These are phyloP conservation scores for Athene noctua DNA, from an alignment of 2,113 vertebrate species.

Conservation along the genomic window DNA sequence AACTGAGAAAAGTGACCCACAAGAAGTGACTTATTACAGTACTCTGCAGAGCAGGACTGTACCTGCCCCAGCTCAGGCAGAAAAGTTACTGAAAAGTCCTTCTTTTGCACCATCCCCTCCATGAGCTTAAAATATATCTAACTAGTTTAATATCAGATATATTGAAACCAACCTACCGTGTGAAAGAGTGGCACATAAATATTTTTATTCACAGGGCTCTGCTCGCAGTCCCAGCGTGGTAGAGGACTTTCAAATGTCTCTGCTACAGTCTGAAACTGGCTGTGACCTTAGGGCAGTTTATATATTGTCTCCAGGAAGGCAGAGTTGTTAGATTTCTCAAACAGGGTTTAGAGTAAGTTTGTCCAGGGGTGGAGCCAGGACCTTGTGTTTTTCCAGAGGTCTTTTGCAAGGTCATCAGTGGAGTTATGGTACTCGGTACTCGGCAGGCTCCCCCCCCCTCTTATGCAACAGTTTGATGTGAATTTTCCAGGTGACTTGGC, in stretches of 20 bases:
- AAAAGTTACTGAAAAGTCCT: background rate
- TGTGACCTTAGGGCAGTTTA: background rate
- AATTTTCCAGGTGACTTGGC: slow-evolving; percentile 3
- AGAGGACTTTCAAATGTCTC: background rate
- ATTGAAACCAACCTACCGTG: background rate
- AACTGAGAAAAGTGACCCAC: background rate
- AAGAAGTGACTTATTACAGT: background rate
- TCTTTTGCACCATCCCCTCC: background rate
- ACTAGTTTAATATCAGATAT: background rate
- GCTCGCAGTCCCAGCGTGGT: background rate
- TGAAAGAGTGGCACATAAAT: background rate
- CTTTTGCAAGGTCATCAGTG: background rate
- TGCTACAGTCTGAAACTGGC: background rate
- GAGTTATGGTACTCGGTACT: background rate
- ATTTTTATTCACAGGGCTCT: background rate
- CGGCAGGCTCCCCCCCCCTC: background rate
- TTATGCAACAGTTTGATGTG: background rate
- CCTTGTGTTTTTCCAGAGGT: background rate
- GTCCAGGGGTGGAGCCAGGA: background rate
- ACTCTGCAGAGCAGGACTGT: background rate
- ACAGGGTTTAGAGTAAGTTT: background rate
- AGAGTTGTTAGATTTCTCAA: background rate
- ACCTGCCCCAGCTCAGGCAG: background rate
- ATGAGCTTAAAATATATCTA: background rate
- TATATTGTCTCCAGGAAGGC: background rate